phyloP scores from a whole-genome alignment of 1,140 invertebrate species.

The Armadillidium nasatum region DNA sequence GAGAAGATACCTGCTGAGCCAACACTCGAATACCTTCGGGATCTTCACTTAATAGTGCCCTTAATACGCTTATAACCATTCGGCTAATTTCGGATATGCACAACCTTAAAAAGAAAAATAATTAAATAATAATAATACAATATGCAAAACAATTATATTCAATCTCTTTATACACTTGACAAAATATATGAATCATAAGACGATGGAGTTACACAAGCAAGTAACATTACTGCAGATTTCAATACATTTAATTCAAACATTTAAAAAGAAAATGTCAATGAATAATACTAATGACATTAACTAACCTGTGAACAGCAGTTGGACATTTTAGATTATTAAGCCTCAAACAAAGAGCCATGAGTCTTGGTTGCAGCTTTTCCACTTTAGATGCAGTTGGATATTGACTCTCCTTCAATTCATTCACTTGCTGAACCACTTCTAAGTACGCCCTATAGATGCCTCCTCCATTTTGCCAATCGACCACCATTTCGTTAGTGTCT shows the following conservation, averaged over 20 bases:
- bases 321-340: slow-evolving; percentile 60
- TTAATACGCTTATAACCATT: slow-evolving; percentile 55
- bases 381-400: slow-evolving; percentile 56
- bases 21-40: slow-evolving; percentile 51
- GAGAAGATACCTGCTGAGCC: slow-evolving; percentile 54
- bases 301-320: slow-evolving; percentile 60
- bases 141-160: too few species aligned
- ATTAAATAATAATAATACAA: too few species aligned
- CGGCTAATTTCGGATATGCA: slow-evolving; percentile 65
- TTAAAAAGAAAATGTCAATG: too few species aligned
- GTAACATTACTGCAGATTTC: too few species aligned
- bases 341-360: slow-evolving; percentile 59
- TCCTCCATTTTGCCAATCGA: slow-evolving; percentile 51
- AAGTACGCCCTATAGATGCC: slow-evolving; percentile 53
- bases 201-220: too few species aligned
- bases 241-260: too few species aligned
- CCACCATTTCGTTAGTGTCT: slow-evolving; percentile 35
- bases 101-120: slow-evolving; percentile 46
- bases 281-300: too few species aligned
- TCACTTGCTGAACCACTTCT: slow-evolving; percentile 49
- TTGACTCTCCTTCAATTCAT: slow-evolving; percentile 54
- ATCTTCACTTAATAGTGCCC: slow-evolving; percentile 46
- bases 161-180: too few species aligned
- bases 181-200: too few species aligned
- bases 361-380: slow-evolving; percentile 60